Evolutionary conservation across 2,888 invertebrate genomes (phyloP).

Genomic region (Eugnorisma glareosa): DNA sequence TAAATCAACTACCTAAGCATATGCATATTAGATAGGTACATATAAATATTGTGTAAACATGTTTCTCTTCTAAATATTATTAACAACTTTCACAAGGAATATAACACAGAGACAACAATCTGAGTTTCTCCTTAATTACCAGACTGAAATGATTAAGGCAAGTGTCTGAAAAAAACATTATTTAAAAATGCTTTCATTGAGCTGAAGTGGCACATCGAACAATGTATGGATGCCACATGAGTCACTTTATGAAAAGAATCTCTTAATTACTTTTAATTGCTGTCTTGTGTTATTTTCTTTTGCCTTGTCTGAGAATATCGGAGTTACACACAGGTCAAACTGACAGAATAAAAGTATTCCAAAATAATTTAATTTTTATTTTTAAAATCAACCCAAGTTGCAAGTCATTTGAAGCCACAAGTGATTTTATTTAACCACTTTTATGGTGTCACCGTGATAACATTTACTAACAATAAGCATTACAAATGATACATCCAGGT

Average conservation of each 20-base stretch:
- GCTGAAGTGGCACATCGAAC: constrained; percentile 44
- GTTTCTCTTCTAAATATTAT: neutral
- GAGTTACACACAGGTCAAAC: constrained; percentile 13
- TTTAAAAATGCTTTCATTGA: constrained; percentile 39
- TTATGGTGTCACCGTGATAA: neutral
- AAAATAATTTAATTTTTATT: constrained; percentile 3
- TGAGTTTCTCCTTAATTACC: constrained; percentile 11
- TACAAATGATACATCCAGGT: neutral
- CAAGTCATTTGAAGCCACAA: neutral
- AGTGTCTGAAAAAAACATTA: constrained; percentile 31
- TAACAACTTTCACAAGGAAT: constrained; percentile 10
- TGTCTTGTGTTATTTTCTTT: constrained; percentile 47
- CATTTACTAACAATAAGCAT: neutral
- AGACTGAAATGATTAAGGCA: constrained; percentile 29
- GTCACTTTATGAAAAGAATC: constrained; percentile 48
- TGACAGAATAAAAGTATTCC: neutral
- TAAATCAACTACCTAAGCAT: neutral
- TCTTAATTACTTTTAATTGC: constrained; percentile 53
- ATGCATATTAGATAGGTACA: too few species aligned
- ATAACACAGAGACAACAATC: neutral
- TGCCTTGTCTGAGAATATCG: constrained; percentile 16
- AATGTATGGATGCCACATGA: constrained; percentile 44
- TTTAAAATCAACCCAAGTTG: neutral
- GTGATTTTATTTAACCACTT: neutral
- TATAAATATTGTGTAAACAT: neutral